phyloP scores from a whole-genome alignment of 2,888 invertebrate genomes.

The Andrena marginata region DNA sequence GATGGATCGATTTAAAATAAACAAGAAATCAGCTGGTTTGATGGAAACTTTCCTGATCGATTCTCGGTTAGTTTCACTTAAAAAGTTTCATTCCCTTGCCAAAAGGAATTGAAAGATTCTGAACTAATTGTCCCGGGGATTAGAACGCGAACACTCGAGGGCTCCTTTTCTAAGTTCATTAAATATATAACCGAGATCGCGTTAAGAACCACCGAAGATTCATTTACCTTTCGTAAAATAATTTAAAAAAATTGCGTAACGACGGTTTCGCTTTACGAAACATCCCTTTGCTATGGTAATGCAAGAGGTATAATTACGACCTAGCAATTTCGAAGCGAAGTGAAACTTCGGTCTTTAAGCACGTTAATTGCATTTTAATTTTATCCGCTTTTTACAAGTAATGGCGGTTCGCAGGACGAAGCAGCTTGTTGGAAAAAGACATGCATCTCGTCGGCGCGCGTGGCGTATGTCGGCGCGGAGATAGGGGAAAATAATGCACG shows the following conservation, averaged over 20 bases:
- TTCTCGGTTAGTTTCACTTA: too few relatives aligned
- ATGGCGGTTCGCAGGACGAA: not conserved
- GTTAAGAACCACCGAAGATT: not conserved
- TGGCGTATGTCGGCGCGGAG: too few relatives aligned
- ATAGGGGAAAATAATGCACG: not conserved
- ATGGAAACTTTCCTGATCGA: too few relatives aligned
- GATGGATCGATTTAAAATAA: too few relatives aligned
- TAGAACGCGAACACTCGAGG: too few relatives aligned
- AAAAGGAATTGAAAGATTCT: too few relatives aligned
- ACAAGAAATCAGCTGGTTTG: too few relatives aligned
- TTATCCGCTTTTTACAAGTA: slow-evolving; percentile 20
- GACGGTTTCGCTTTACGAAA: slow-evolving; percentile 28
- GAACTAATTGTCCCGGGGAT: too few relatives aligned
- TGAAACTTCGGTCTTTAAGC: slow-evolving; percentile 40
- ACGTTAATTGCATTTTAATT: slow-evolving; percentile 50
- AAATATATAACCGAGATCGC: too few relatives aligned
- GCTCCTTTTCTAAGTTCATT: too few relatives aligned
- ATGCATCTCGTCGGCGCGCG: too few relatives aligned
- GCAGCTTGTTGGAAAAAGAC: not conserved
- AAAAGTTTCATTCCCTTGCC: too few relatives aligned
- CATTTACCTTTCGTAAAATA: not conserved
- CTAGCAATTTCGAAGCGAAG: slow-evolving; percentile 17
- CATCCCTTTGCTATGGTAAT: slow-evolving; percentile 52
- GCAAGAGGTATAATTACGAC: slow-evolving; percentile 39
- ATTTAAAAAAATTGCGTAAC: slow-evolving; percentile 18